Conservation (phyloP, 2,888 invertebrate species). For the Aspidapion aeneum region DNA sequence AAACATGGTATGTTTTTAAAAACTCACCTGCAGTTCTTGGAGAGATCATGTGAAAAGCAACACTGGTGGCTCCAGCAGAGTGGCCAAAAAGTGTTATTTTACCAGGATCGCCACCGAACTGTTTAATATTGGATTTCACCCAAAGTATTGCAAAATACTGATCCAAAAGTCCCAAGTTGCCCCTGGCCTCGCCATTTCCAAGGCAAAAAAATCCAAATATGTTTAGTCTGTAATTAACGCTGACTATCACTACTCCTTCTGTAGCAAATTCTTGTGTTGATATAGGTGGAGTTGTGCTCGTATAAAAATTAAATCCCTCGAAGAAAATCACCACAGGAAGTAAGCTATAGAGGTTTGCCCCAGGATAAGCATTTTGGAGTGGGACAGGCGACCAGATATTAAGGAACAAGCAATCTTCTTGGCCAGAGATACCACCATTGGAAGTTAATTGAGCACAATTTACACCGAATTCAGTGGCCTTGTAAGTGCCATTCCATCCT, state of each 20-base stretch:
- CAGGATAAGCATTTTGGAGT: conserved; percentile 19
- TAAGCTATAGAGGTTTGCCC: conserved; percentile 52
- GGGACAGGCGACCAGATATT: conserved; percentile 80
- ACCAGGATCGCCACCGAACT: conserved; percentile 77
- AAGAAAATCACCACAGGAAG: conserved; percentile 66
- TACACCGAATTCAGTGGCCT: conserved; percentile 67
- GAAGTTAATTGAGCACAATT: conserved; percentile 61
- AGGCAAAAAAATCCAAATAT: conserved; percentile 66
- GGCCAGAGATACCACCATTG: conserved; percentile 42
- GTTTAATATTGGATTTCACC: conserved; percentile 71
- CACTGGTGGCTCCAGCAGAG: conserved; percentile 71
- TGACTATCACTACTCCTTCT: conserved; percentile 67
- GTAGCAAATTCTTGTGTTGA: conserved; percentile 71
- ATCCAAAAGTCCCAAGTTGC: conserved; percentile 84
- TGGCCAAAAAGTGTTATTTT: conserved; percentile 81
- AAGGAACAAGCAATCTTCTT: conserved; percentile 85
- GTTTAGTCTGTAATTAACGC: conserved; percentile 67
- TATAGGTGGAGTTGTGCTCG: conserved; percentile 45
- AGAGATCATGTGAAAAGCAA: conserved; percentile 63
- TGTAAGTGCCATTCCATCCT: conserved; percentile 69
- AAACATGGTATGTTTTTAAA: too few relatives aligned
- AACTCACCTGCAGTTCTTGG: conserved; percentile 59
- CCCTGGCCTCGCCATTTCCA: conserved; percentile 57
- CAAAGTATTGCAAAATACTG: conserved; percentile 77
- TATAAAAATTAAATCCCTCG: conserved; percentile 60